Evolutionary conservation across 2,113 vertebrate genomes (phyloP).

Genomic region (Equus przewalskii): DNA sequence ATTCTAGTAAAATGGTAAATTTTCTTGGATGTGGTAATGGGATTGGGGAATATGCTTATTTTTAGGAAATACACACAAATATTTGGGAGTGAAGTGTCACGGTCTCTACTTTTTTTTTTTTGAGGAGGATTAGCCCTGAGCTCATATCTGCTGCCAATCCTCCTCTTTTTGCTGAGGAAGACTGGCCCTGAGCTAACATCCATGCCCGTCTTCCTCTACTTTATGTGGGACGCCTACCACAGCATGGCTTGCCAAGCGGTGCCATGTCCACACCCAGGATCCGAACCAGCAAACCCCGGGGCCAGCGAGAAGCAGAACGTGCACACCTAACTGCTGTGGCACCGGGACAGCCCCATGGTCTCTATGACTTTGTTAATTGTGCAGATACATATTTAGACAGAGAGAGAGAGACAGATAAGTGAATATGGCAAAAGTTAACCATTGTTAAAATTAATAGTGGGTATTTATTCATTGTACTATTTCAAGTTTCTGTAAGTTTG

Average conservation of each 20-base stretch:
- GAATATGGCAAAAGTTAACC: neutral
- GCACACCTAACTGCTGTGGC: no score
- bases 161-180: no score
- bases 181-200: no score
- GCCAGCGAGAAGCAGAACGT: no score
- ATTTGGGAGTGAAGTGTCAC: neutral
- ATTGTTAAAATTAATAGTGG: neutral
- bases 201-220: no score
- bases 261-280: no score
- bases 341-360: neutral
- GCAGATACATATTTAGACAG: neutral
- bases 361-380: neutral
- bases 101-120: neutral
- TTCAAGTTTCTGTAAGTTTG: neutral
- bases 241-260: no score
- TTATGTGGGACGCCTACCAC: no score
- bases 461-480: neutral
- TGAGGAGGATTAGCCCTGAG: no score
- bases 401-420: neutral
- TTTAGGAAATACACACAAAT: constrained; percentile 1
- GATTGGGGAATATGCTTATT: neutral
- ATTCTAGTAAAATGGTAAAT: neutral
- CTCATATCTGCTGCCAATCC: no score
- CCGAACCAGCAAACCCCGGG: no score
- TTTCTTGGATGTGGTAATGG: neutral